Evolutionary conservation across 2,797 vertebrate species (phyloP), one percentile per base, ranked within the genome.

Genomic region (Chanos chanos): DNA sequence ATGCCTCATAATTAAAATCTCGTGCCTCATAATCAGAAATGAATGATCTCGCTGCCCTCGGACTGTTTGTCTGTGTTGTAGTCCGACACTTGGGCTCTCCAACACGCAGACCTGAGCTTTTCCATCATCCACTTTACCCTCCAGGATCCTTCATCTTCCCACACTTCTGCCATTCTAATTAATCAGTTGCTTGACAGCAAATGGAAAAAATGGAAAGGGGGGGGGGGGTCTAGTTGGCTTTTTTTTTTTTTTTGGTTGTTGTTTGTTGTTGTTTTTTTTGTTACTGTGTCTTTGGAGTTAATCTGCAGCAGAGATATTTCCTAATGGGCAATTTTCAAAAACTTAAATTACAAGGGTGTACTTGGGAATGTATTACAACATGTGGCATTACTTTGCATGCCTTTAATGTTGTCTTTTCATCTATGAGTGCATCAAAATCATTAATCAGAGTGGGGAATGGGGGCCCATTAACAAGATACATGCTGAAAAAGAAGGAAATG

Each of bases 241-340:
- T 27, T 33, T 44, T 43, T 31, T 49, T 61, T 71, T 72, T 1
- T n/a, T n/a, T n/a, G n/a, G n/a, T n/a, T n/a, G n/a, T n/a, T n/a
- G n/a, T n/a, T n/a, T n/a, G n/a, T n/a, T n/a, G n/a, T n/a, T n/a
- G n/a, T n/a, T n/a, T n/a, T n/a, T n/a, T n/a, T n/a, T n/a, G n/a
- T n/a, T n/a, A n/a, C n/a, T n/a, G n/a, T n/a, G n/a, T 9, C 45
- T 64, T 57, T 47, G 4, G 16, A 58, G 39, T 75, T 64, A 59
- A 69, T 73, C 65, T 73, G 54, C 53, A 16, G 27, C 43, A 70
- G 74, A 70, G 39, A 81, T 59, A 74, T 66, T 70, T 70, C 57
- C 55, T 69, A 64, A 79, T 68, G 50, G 54, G 51, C 48, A 66
- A 70, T 75, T 75, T 65, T 9, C n/a, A n/a, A 50, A 72, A 65